A percentile compares a stretch with the other conserved stretches of the same genome.
phyloP scores from a whole-genome alignment of 37 sponge, comb jelly and placozoan genomes.

The Diacarnus erythraeanus region DNA sequence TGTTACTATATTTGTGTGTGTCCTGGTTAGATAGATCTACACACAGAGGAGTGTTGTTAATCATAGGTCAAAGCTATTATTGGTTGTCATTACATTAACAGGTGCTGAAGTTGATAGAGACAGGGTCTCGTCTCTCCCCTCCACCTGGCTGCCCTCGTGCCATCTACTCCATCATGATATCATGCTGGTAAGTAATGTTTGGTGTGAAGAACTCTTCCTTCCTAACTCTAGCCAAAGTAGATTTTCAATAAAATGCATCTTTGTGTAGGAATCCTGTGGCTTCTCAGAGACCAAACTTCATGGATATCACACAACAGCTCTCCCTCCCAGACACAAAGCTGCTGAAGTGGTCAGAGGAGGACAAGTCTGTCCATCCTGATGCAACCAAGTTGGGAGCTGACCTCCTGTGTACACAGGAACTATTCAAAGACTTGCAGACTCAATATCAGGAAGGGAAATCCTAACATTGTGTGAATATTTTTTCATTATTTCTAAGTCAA shows the following conservation, averaged over 20 bases:
- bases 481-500: too few species aligned
- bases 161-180: conserved; percentile 2
- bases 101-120: neutral
- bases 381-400: conserved; percentile 33
- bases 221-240: neutral
- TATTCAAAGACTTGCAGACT: conserved; percentile 39
- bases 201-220: neutral
- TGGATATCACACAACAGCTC: conserved; percentile 5
- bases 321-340: conserved; percentile 26
- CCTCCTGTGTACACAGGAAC: conserved; percentile 8
- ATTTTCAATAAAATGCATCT: too few species aligned
- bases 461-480: too few species aligned
- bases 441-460: too few species aligned
- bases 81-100: too few species aligned
- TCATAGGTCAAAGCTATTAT: too few species aligned
- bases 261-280: conserved; percentile 18
- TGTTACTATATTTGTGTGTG: too few species aligned
- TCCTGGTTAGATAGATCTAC: too few species aligned
- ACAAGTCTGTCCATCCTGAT: conserved; percentile 24
- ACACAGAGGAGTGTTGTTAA: too few species aligned
- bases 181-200: conserved; percentile 3
- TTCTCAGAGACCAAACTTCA: conserved; percentile 19
- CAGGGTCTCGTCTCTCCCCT: conserved; percentile 3
- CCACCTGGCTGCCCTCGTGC: conserved; percentile 10
- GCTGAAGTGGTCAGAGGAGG: conserved; percentile 44